Evolutionary conservation across 2,888 invertebrate genomes (phyloP).

Genomic region (Perizoma flavofasciatum): DNA sequence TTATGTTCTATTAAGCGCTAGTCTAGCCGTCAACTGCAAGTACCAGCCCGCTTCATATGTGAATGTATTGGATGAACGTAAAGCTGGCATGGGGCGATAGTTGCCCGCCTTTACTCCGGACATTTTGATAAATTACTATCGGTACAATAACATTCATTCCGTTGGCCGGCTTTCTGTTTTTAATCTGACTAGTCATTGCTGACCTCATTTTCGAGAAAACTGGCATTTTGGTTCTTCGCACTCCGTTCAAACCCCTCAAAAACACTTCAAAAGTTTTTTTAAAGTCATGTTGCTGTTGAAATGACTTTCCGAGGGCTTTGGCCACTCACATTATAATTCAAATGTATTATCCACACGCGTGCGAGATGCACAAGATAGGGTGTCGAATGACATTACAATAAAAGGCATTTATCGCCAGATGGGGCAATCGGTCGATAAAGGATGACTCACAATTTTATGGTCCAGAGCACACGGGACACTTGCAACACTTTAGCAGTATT

Average conservation of each 20-base stretch:
- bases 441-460: slow-evolving; percentile 57
- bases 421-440: slow-evolving; percentile 52
- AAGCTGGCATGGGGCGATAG: slow-evolving; percentile 48
- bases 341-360: slow-evolving; percentile 29
- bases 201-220: slow-evolving; percentile 58
- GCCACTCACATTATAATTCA: neutral
- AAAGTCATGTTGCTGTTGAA: slow-evolving; percentile 1
- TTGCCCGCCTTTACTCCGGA: slow-evolving; percentile 49
- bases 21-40: no score
- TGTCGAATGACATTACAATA: slow-evolving; percentile 44
- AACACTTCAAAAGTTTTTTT: slow-evolving; percentile 26
- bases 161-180: slow-evolving; percentile 60
- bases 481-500: slow-evolving; percentile 14
- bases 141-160: slow-evolving; percentile 71
- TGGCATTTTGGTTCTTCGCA: slow-evolving; percentile 56
- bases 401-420: slow-evolving; percentile 58
- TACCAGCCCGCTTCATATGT: no score
- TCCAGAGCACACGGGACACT: slow-evolving; percentile 35
- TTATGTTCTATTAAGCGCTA: no score
- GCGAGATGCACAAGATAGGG: slow-evolving; percentile 42
- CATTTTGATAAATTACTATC: slow-evolving; percentile 78
- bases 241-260: slow-evolving; percentile 35
- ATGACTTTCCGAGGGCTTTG: neutral
- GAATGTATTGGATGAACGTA: slow-evolving; percentile 45
- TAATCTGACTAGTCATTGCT: slow-evolving; percentile 68